A percentile compares a stretch with the other conserved stretches of the same genome.
Conservation (phyloP, 1,140 invertebrate genomes). For the Drosophila fuyamai region DNA sequence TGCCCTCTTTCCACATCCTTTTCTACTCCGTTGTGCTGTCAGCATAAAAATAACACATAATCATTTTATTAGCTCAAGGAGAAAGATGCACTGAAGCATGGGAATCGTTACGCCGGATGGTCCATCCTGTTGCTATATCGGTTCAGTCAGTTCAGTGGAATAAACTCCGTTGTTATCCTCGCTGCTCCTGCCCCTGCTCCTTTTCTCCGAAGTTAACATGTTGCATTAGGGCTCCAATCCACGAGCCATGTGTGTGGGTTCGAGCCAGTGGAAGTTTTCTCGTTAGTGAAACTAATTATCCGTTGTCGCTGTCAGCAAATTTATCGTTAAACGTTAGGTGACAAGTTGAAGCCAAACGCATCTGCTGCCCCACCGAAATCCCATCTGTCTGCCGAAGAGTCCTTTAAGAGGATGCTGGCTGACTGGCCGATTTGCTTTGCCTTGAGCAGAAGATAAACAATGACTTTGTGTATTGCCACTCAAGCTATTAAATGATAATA, state of each 20-base stretch:
- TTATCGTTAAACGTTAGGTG: conserved; percentile 81
- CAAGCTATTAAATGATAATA: conserved; percentile 15
- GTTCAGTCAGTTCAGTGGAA: conserved; percentile 15
- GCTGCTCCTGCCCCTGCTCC: conserved; percentile 44
- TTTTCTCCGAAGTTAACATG: conserved; percentile 66
- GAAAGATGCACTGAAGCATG: conserved; percentile 61
- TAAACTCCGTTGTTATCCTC: conserved; percentile 15
- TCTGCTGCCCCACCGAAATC: conserved; percentile 31
- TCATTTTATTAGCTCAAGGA: conserved; percentile 78
- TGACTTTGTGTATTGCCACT: conserved; percentile 21
- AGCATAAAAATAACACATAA: conserved; percentile 81
- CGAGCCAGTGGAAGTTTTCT: conserved; percentile 76
- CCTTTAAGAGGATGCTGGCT: conserved; percentile 29
- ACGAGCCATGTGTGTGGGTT: conserved; percentile 44
- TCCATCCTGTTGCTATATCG: conserved; percentile 64
- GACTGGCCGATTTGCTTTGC: conserved; percentile 31
- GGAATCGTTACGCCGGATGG: conserved; percentile 63
- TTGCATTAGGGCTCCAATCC: conserved; percentile 68
- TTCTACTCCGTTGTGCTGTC: conserved; percentile 20
- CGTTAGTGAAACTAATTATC: conserved; percentile 83
- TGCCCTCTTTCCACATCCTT: background rate
- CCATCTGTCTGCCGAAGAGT: conserved; percentile 17
- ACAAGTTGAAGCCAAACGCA: conserved; percentile 61
- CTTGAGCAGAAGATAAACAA: conserved; percentile 36
- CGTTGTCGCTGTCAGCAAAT: conserved; percentile 82